Evolutionary conservation across 2,113 vertebrate genomes (phyloP), one percentile per base, ranked within the genome.

Genomic region (Corvus cornix): DNA sequence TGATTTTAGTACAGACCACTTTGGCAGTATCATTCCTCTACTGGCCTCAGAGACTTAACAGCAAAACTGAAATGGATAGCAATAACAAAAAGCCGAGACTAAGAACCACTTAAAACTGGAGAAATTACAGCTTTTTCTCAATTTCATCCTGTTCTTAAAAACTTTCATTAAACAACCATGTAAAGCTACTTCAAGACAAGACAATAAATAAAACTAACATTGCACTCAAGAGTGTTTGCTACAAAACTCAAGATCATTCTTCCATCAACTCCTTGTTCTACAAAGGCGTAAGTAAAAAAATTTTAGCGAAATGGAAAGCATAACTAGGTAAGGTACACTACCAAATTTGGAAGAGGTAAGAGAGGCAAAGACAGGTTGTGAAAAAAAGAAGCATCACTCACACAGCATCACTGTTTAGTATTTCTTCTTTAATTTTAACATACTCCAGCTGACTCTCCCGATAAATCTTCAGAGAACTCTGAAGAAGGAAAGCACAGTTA

Each of bases 401-500:
- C 99, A 97, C 60, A 79, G 96, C 97, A 77, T 98, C 97, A 41
- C 97, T 97, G 95, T 95, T 98, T 55, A 97, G 64, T 76, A 98
- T 98, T 89, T 99, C 98, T 82, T 99, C 98, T 84, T 98, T 98
- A 33, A 99, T 93, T 51, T 96, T 96, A 76, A 98, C 93, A 68
- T 98, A 98, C 81, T 99, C 98, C 87, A 98, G 97, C 70, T 98
- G 98, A 66, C 98, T 97, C 33, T 98, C 95, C 26, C 92, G 98
- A 88, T 98, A 99, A 77, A 98, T 97, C 90, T 98, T 98, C 39
- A 99, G 98, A 87, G 98, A 98, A 76, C 97, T 98, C 99, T 99
- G 75, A 87, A 72, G 46, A 58, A 90, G 58, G 56, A 75, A 95
- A 77, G 37, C 6, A 92, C 15, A 67, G 31, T 68, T 77, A 89